Evolutionary conservation across 2,888 invertebrate species (phyloP).

Genomic region (Acleris laterana): DNA sequence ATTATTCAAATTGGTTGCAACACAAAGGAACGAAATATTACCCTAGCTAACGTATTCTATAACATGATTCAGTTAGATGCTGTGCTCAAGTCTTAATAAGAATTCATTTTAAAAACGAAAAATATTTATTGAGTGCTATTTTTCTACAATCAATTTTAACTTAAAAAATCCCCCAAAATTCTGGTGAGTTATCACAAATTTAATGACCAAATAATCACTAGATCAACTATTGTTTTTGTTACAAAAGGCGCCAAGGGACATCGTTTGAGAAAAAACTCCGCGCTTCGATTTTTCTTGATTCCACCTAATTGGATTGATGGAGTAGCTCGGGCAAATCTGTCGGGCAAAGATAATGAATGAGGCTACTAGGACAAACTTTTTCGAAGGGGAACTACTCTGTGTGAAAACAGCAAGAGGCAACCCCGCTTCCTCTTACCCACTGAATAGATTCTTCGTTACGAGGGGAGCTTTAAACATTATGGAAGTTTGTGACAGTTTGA

Average conservation of each 20-base stretch:
- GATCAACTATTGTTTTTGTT: constrained; percentile 16
- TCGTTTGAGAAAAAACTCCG: constrained; percentile 31
- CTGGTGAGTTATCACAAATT: background rate
- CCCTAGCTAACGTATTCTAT: constrained; percentile 31
- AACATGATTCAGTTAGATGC: constrained; percentile 16
- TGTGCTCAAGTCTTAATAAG: background rate
- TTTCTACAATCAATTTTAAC: too few species aligned
- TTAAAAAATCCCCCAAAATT: too few species aligned
- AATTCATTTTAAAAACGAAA: background rate
- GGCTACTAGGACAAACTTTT: constrained; percentile 60
- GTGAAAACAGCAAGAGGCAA: constrained; percentile 14
- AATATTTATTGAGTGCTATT: background rate
- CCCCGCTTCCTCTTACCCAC: constrained; percentile 19
- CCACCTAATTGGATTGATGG: constrained; percentile 75
- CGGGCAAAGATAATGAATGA: constrained; percentile 72
- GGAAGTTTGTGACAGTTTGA: constrained; percentile 43
- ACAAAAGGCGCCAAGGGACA: constrained; percentile 22
- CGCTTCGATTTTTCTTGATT: constrained; percentile 64
- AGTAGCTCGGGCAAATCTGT: constrained; percentile 68
- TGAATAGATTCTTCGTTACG: constrained; percentile 12
- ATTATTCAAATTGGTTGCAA: constrained; percentile 46
- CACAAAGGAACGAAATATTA: constrained; percentile 39
- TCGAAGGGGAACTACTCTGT: constrained; percentile 47
- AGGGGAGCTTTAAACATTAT: constrained; percentile 36
- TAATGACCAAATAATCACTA: constrained; percentile 1